Conservation (phyloP, 2,888 invertebrate species). For the Cheilosia scutellata region DNA sequence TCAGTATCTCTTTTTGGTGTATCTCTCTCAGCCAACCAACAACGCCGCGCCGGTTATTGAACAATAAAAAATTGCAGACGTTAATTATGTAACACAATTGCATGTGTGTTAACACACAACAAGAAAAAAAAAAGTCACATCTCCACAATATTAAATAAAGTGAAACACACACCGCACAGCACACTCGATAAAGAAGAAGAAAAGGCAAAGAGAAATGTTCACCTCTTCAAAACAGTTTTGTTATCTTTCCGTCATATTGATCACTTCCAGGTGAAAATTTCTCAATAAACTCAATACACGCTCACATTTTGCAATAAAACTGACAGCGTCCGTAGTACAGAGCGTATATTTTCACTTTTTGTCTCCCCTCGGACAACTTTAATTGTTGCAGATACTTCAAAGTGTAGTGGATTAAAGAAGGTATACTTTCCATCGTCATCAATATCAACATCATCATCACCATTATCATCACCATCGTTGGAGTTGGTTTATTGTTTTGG, state of each 20-base stretch:
- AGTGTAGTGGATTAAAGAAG: constrained; percentile 1
- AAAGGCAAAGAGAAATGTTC: constrained; percentile 37
- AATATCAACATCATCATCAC: not conserved
- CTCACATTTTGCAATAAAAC: constrained; percentile 1
- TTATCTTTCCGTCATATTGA: constrained; percentile 68
- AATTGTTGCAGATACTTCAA: constrained; percentile 35
- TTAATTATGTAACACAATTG: constrained; percentile 31
- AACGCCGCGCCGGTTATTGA: constrained; percentile 33
- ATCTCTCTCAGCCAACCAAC: not conserved
- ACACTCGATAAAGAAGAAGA: not conserved
- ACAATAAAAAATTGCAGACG: constrained; percentile 32
- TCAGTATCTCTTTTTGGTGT: too few relatives aligned
- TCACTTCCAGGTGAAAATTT: constrained; percentile 71
- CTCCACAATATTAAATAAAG: constrained; percentile 29
- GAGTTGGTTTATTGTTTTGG: constrained; percentile 20
- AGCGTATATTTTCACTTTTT: constrained; percentile 58
- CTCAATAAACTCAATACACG: constrained; percentile 30
- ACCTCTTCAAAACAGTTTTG: constrained; percentile 27
- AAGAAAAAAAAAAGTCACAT: not conserved
- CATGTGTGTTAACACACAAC: constrained; percentile 4
- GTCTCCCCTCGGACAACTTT: not conserved
- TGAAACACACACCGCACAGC: constrained; percentile 31
- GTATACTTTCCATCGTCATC: constrained; percentile 38
- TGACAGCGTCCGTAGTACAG: constrained; percentile 7
- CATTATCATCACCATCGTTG: not conserved